These are phyloP conservation scores for Bovichtus diacanthus DNA, from an alignment of 2,797 vertebrate species.

Conservation along the genomic window DNA sequence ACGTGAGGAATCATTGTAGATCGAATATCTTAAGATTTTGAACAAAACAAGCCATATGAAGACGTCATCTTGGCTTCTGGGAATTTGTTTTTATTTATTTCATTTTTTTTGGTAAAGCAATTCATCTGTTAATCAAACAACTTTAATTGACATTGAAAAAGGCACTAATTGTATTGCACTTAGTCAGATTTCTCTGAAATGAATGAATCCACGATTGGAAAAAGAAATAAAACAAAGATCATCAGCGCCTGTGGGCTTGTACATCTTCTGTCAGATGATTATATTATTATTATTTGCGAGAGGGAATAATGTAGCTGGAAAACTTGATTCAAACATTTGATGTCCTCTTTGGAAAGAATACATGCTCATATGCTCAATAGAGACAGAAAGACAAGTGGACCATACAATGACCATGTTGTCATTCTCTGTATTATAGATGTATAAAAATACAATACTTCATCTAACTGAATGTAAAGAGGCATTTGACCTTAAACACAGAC, in stretches of 20 bases:
- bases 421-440: neutral
- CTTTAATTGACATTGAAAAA: neutral
- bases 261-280: neutral
- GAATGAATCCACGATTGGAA: neutral
- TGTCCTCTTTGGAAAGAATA: neutral
- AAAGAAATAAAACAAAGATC: neutral
- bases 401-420: neutral
- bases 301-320: neutral
- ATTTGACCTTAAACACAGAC: slow-evolving; percentile 1
- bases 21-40: neutral
- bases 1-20: neutral
- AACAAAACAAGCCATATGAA: neutral
- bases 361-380: neutral
- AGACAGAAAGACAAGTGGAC: neutral
- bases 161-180: neutral
- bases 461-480: slow-evolving; percentile 5
- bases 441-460: neutral
- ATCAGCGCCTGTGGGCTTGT: neutral
- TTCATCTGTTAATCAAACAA: neutral
- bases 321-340: neutral
- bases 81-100: neutral
- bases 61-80: neutral
- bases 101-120: neutral
- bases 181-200: neutral
- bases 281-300: too few species aligned